Percentiles rank a stretch among this genome's conserved stretches.
These are phyloP conservation scores for Heliconius melpomene DNA, from an alignment of 1,140 invertebrate species.

Conservation along the genomic window DNA sequence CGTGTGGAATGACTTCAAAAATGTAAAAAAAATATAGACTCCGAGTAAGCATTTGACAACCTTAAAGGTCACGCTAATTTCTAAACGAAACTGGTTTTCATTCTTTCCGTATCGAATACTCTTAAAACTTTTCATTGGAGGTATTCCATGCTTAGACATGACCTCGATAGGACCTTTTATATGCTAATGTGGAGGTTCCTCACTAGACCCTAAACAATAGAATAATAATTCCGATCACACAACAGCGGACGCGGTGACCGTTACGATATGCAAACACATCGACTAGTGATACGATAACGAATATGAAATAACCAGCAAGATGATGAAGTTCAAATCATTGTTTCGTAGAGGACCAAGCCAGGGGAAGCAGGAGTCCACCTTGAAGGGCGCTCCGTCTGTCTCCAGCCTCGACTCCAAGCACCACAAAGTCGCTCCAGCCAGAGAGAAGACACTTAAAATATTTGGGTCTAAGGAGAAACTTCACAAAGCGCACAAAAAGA, in stretches of 20 bases:
- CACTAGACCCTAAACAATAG: conserved; percentile 39
- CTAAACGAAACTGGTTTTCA: conserved; percentile 19
- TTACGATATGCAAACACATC: conserved; percentile 52
- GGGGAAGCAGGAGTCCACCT: conserved; percentile 70
- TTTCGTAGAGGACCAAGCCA: conserved; percentile 87
- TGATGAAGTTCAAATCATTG: conserved; percentile 91
- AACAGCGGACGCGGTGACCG: conserved; percentile 49
- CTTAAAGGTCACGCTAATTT: conserved; percentile 20
- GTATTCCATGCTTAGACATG: conserved; percentile 24
- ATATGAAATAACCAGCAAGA: conserved; percentile 80
- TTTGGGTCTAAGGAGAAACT: conserved; percentile 80
- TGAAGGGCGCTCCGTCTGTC: conserved; percentile 79
- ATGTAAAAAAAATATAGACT: background rate
- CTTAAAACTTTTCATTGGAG: conserved; percentile 6
- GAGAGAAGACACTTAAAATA: conserved; percentile 75
- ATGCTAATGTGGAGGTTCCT: conserved; percentile 28
- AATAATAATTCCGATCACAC: conserved; percentile 60
- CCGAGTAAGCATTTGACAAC: conserved; percentile 14
- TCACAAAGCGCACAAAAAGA: conserved; percentile 75
- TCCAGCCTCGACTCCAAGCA: conserved; percentile 81
- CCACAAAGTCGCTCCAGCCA: conserved; percentile 80
- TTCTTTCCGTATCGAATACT: conserved; percentile 8
- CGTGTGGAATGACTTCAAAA: too few species aligned
- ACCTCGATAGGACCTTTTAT: conserved; percentile 33
- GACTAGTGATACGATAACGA: conserved; percentile 71